Percentiles rank a stretch among this genome's conserved stretches.
phyloP scores from a whole-genome alignment of 64 coral and sea anemone species.

The Stichodactyla mertensii region DNA sequence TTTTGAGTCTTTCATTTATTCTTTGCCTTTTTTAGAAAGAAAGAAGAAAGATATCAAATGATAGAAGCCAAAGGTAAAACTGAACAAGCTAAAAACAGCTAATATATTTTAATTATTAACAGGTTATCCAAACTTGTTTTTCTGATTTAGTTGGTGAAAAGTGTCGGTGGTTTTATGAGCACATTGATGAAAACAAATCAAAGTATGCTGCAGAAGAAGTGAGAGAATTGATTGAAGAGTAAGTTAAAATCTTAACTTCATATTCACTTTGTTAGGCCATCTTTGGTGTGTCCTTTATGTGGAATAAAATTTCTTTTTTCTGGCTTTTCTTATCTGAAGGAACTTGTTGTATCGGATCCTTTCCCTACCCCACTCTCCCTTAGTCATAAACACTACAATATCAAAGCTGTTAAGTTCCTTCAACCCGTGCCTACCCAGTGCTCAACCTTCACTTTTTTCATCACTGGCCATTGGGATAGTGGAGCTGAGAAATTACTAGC shows the following conservation, averaged over 20 bases:
- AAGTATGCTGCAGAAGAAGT: slow-evolving; percentile 44
- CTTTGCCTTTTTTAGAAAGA: slow-evolving; percentile 29
- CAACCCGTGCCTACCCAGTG: no score
- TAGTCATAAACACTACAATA: no score
- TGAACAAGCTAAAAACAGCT: not conserved
- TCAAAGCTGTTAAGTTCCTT: no score
- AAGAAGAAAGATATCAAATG: slow-evolving; percentile 44
- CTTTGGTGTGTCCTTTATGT: no score
- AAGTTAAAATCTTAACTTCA: not conserved
- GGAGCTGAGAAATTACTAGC: no score
- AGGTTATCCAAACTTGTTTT: not conserved
- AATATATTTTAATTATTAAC: not conserved
- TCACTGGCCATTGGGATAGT: no score
- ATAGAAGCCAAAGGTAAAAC: slow-evolving; percentile 40
- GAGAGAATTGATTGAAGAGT: slow-evolving; percentile 56
- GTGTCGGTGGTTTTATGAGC: slow-evolving; percentile 66
- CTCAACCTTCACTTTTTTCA: no score
- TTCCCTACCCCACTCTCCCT: no score
- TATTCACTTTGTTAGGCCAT: not conserved
- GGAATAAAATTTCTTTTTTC: no score
- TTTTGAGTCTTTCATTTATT: not conserved
- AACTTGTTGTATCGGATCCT: no score
- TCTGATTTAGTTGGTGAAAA: slow-evolving; percentile 49
- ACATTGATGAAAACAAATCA: slow-evolving; percentile 41
- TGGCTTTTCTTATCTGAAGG: no score